Conservation (phyloP, 1,140 invertebrate species). For the Magallana gigas region DNA sequence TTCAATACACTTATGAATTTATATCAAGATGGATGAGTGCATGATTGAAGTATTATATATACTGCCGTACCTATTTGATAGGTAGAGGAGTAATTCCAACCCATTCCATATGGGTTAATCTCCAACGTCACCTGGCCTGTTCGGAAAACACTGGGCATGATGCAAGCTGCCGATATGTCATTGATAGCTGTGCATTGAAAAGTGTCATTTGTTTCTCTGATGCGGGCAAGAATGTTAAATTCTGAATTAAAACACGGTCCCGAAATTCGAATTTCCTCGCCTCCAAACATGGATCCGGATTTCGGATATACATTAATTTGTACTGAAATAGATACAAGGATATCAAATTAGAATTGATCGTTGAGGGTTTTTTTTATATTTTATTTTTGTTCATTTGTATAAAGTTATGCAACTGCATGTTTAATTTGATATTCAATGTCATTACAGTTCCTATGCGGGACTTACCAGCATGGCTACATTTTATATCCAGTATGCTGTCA, state of each 20-base stretch:
- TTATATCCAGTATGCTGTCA: conserved; percentile 49
- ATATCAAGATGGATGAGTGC: too few species aligned
- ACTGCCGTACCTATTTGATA: conserved; percentile 56
- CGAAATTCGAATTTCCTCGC: conserved; percentile 58
- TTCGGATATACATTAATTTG: conserved; percentile 53
- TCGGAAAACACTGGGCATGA: conserved; percentile 61
- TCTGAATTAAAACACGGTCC: conserved; percentile 61
- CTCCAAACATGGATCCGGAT: conserved; percentile 63
- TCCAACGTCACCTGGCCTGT: conserved; percentile 61
- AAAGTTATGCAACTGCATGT: background rate
- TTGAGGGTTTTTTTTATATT: too few species aligned
- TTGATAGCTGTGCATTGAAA: conserved; percentile 57
- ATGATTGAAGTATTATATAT: background rate
- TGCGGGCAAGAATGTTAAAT: conserved; percentile 43
- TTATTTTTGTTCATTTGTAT: background rate
- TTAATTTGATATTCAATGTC: background rate
- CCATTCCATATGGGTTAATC: conserved; percentile 54
- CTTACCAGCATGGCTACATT: conserved; percentile 62
- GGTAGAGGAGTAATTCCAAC: conserved; percentile 57
- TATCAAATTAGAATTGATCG: background rate
- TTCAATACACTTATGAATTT: too few species aligned
- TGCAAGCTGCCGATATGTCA: conserved; percentile 46
- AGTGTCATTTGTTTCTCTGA: conserved; percentile 59
- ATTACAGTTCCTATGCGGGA: too few species aligned
- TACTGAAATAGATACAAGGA: conserved; percentile 47